Base-by-base conservation (phyloP, 1,140 invertebrate species). In the Trachymyrmex cornetzi region DNA sequence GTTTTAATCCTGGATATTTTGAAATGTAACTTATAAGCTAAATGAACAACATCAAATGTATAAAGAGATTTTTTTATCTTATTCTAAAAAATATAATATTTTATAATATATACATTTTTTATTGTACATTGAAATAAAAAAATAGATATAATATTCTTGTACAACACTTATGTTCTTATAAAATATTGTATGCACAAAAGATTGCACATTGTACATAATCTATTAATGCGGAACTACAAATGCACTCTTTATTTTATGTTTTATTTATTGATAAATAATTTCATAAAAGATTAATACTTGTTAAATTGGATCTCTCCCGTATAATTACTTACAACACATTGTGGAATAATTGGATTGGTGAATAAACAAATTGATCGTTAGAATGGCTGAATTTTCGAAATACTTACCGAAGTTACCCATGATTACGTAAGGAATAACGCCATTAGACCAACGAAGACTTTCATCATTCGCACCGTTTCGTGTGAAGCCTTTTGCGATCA, bases 361-460 rank as follows among this genome's bases (percentile, higher is more conserved):
- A 11, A 19, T 63, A 6, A 19, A 64, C 61, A 1, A 61, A 27
- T 11, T 66, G 5, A 44, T 44, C 3, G 4, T 3, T 59, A 66
- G 9, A n/a, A 34, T 64, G 14, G 16, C 3, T n/a, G 0, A 44
- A 22, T 4, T 67, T 38, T 22, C 1, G 7, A 22, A 2, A 44
- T 90, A 95, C 94, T 96, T 94, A 96, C 96, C 96, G 90, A 97
- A 98, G 85, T 93, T 94, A 57, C 96, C 96, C 0, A 96, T 96
- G 44, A 98, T 97, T 87, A 96, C 95, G 91, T 97, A 98, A 1
- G 97, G 97, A 9, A 98, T 67, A 67, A 67, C 1, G n/a, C n/a
- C 34, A 30, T 67, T 67, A 12, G 64, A 19, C 64, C 64, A 67
- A 67, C 34, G 64, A 4, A 67, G 34, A 1, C n/a, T 44, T 64